These are phyloP conservation scores for Mohoua ochrocephala DNA, from an alignment of 2,113 vertebrate genomes.

Conservation along the genomic window DNA sequence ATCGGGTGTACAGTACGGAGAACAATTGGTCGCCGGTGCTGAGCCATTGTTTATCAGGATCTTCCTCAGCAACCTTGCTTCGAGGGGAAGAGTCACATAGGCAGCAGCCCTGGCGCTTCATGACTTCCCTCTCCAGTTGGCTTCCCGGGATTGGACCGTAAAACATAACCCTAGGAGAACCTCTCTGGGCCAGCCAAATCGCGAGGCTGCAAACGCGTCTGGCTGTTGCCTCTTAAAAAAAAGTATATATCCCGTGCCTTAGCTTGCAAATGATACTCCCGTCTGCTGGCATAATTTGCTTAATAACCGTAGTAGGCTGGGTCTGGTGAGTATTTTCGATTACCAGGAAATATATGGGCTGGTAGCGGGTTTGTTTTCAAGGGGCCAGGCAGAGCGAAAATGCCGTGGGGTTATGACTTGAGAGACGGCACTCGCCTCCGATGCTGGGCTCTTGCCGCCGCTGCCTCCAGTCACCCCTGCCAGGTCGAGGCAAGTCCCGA, in stretches of 20 bases:
- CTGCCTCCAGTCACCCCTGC: background rate
- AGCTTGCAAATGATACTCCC: slow-evolving; percentile 49
- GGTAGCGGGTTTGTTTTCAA: slow-evolving; percentile 49
- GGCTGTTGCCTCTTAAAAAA: slow-evolving; percentile 11
- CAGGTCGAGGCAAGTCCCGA: background rate
- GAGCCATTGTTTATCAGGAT: slow-evolving; percentile 70
- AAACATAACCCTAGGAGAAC: slow-evolving; percentile 53
- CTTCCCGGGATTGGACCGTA: slow-evolving; percentile 69
- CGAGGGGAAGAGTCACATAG: slow-evolving; percentile 65
- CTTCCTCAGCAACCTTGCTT: slow-evolving; percentile 68
- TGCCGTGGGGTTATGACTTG: background rate
- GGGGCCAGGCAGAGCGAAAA: background rate
- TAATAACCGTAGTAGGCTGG: slow-evolving; percentile 70
- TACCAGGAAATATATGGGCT: slow-evolving; percentile 63
- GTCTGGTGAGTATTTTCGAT: slow-evolving; percentile 75
- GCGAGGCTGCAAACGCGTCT: background rate
- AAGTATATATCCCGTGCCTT: slow-evolving; percentile 9
- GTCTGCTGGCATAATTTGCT: slow-evolving; percentile 68
- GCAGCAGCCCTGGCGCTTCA: slow-evolving; percentile 61
- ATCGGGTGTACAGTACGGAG: slow-evolving; percentile 46
- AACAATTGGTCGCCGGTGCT: slow-evolving; percentile 45
- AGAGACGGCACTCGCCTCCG: background rate
- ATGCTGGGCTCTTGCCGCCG: background rate
- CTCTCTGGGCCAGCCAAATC: slow-evolving; percentile 41
- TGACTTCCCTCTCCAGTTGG: slow-evolving; percentile 65